phyloP scores from a whole-genome alignment of 2,113 vertebrate genomes.

The Eulemur rufifrons region DNA sequence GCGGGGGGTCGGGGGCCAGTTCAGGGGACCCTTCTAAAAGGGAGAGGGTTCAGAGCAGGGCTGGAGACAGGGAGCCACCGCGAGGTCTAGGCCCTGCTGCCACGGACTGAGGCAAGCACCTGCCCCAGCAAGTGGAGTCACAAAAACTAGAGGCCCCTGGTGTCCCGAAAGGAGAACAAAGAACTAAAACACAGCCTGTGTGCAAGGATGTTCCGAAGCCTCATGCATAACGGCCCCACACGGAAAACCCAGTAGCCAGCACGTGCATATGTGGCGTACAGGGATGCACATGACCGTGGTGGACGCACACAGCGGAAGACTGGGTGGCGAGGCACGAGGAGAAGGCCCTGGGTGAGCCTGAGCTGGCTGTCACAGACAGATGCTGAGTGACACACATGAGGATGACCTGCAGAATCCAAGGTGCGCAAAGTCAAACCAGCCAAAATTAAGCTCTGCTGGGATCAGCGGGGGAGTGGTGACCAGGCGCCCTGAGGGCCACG shows the following conservation, averaged over 20 bases:
- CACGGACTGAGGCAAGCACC: no score
- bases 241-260: neutral
- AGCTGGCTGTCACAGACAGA: neutral
- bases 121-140: neutral
- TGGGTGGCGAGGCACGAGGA: neutral
- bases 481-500: no score
- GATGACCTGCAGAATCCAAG: neutral
- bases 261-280: rapidly evolving
- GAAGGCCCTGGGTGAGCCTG: neutral
- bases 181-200: neutral
- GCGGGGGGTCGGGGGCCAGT: neutral
- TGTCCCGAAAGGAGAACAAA: neutral
- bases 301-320: rapidly evolving
- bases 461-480: neutral
- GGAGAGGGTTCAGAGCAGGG: neutral
- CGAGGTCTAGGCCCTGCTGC: neutral
- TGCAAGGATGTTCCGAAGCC: neutral
- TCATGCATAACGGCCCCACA: neutral
- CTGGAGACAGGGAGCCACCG: rapidly evolving
- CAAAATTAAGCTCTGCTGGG: neutral
- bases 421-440: no score
- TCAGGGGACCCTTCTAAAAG: neutral
- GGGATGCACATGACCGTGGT: rapidly evolving
- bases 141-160: neutral
- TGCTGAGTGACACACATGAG: rapidly evolving